Base-by-base conservation (phyloP, 1,140 invertebrate genomes). In the Orius laevigatus region DNA sequence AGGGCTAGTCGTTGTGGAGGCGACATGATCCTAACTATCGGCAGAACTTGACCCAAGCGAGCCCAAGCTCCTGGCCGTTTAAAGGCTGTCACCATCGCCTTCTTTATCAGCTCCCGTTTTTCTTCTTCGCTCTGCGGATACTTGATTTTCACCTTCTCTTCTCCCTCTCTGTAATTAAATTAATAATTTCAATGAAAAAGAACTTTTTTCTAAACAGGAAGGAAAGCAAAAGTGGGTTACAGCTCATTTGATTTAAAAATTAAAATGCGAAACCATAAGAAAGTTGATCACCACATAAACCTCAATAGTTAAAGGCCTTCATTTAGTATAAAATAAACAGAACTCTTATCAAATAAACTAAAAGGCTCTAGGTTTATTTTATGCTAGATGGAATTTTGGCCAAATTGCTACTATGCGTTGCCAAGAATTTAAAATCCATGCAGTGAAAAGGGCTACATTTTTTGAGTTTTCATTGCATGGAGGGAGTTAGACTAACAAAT, bases 1-100 rank as follows among this genome's bases (percentile, higher is more conserved):
- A 77, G 57, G 0, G 71, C 70, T 20, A 76, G 61, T 19, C 73
- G 62, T 57, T 76, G 76, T 10, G 69, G 64, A 0, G 68, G 66
- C 1, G 74, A 71, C 64, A 78, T 69, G 5, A 66, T 68, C 42
- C 75, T 68, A 34, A 77, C 62, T 38, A 76, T 76, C n/a, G 76
- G 75, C 56, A 78, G 61, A 6, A 76, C 69, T 47, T 59, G 56
- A 25, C 52, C 50, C 8, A 60, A 32, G 1, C 53, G 36, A 14
- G 51, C 47, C 39, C 49, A 64, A 9, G 68, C 63, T 14, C 69
- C 68, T 35, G 66, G 67, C 46, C 62, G 62, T 51, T 70, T 64
- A 59, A 71, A 52, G 0, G 69, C 65, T 31, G 59, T 57, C 3
- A 67, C 49, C 16, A 73, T 64, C 11, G 67, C 63, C 55, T 67